phyloP scores from a whole-genome alignment of 1,140 invertebrate species.

The Zaprionus inermis region DNA sequence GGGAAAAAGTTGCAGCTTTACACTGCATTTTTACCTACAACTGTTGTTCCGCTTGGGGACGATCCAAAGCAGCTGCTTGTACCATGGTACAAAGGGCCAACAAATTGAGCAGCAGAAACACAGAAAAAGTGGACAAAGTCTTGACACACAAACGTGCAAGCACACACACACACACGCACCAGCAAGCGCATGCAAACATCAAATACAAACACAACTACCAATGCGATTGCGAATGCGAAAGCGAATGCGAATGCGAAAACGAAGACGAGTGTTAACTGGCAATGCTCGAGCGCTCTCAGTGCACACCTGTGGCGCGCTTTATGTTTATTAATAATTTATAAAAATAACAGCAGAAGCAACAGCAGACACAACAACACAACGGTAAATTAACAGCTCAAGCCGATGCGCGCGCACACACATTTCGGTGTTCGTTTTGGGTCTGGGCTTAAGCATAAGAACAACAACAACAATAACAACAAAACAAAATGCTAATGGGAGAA shows the following conservation, averaged over 20 bases:
- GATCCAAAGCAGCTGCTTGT: conserved; percentile 3
- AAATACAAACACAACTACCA: background rate
- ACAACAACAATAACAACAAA: conserved; percentile 3
- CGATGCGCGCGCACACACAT: conserved; percentile 36
- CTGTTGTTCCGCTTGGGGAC: background rate
- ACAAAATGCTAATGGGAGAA: too few species aligned
- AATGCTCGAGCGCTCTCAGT: conserved; percentile 33
- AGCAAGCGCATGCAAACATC: background rate
- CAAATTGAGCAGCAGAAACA: conserved; percentile 19
- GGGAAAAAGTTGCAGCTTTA: background rate
- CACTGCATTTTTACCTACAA: background rate
- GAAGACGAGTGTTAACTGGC: conserved; percentile 28
- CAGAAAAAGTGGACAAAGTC: conserved; percentile 20
- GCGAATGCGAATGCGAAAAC: conserved; percentile 10
- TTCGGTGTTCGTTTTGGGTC: conserved; percentile 7
- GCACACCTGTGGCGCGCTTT: conserved; percentile 79
- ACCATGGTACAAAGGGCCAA: conserved; percentile 28
- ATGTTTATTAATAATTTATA: conserved; percentile 81
- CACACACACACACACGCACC: conserved; percentile 1
- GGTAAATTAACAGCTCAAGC: conserved; percentile 18
- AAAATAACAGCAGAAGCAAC: conserved; percentile 43
- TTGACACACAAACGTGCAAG: conserved; percentile 5
- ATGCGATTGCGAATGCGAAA: background rate
- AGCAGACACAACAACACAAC: conserved; percentile 24
- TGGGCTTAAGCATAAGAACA: conserved; percentile 26